phyloP scores from a whole-genome alignment of 2,797 vertebrate genomes.

The Lagodon rhomboides region DNA sequence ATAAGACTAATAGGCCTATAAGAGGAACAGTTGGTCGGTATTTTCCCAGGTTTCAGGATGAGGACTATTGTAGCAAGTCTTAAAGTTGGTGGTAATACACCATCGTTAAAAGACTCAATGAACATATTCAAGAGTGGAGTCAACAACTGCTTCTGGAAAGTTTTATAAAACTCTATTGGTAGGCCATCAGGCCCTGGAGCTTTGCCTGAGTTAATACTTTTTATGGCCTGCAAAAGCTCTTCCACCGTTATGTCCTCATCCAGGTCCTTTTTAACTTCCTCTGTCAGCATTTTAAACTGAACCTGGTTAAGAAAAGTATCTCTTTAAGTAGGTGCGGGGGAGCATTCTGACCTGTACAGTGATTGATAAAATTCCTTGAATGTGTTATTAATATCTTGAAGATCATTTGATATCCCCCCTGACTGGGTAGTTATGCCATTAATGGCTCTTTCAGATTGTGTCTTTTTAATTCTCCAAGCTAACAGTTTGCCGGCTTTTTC shows the following conservation, averaged over 20 bases:
- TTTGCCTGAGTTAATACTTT: conserved; percentile 1
- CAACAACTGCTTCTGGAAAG: conserved; percentile 24
- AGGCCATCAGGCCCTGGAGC: conserved; percentile 15
- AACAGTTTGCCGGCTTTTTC: too few species aligned
- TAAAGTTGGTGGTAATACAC: conserved; percentile 1
- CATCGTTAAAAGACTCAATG: neutral
- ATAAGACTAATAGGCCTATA: neutral
- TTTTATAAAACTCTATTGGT: conserved; percentile 6
- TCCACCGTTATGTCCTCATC: neutral
- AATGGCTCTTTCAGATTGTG: too few species aligned
- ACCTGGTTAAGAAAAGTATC: neutral
- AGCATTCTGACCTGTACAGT: conserved; percentile 1
- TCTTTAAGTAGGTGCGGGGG: neutral
- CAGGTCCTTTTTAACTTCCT: conserved; percentile 2
- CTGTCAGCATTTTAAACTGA: neutral
- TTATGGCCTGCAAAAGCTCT: neutral
- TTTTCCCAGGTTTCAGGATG: conserved; percentile 18
- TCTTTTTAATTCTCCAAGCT: too few species aligned
- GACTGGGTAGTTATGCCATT: too few species aligned
- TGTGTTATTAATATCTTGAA: neutral
- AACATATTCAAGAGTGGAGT: conserved; percentile 13
- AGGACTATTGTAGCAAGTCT: conserved; percentile 1
- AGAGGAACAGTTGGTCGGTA: conserved; percentile 8
- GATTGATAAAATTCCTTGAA: conserved; percentile 11
- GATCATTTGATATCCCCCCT: neutral